These are phyloP conservation scores for Penaeus chinensis DNA, from an alignment of 1,140 invertebrate genomes.

Conservation along the genomic window DNA sequence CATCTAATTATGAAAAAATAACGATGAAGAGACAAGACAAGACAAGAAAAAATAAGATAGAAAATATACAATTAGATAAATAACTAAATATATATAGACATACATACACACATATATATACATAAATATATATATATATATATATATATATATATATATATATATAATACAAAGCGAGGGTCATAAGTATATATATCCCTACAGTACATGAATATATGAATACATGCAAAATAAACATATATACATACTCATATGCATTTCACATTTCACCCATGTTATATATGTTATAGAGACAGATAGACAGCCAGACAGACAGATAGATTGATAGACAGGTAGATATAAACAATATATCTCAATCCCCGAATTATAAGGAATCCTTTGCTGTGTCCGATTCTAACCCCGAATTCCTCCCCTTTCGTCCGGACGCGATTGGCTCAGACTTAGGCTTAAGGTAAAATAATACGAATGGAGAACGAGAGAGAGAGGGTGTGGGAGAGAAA, in stretches of 20 bases:
- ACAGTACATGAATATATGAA: not conserved
- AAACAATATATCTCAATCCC: no score
- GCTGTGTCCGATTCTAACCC: no score
- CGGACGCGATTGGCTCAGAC: no score
- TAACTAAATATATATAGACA: no score
- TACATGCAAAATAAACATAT: not conserved
- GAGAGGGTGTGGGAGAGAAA: no score
- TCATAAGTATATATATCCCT: conserved; percentile 23
- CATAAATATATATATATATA: conserved; percentile 25
- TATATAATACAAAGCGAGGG: not conserved
- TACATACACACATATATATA: conserved; percentile 15
- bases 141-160: conserved; percentile 29
- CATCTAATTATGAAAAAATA: not conserved
- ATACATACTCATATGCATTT: not conserved
- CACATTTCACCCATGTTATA: not conserved
- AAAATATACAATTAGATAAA: not conserved
- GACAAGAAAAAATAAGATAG: not conserved
- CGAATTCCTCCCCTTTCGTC: no score
- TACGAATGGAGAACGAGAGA: no score
- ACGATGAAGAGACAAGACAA: not conserved
- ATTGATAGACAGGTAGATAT: no score
- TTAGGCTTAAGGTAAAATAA: no score
- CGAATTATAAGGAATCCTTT: no score
- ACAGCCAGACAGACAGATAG: no score
- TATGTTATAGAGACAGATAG: not conserved